These are phyloP conservation scores for Hirtodrosophila cameraria DNA, from an alignment of 2,888 invertebrate species.

Conservation along the genomic window DNA sequence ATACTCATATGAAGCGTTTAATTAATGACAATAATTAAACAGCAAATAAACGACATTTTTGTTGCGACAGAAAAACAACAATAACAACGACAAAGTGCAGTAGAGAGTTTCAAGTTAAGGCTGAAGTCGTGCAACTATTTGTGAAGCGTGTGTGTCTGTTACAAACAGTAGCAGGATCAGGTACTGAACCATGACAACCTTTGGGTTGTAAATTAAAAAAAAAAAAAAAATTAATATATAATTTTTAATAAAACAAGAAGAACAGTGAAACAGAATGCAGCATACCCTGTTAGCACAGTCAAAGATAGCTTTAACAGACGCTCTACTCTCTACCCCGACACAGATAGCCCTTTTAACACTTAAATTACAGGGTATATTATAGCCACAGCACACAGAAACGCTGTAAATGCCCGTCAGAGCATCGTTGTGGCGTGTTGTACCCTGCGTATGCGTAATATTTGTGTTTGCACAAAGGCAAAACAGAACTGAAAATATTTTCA, in stretches of 20 bases:
- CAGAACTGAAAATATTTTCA: conserved; percentile 37
- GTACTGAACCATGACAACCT: conserved; percentile 19
- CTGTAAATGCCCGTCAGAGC: neutral
- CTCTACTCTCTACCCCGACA: too few relatives aligned
- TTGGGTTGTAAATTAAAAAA: conserved; percentile 40
- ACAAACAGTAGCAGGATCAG: conserved; percentile 2
- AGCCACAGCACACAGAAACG: neutral
- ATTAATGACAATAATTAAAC: conserved; percentile 59
- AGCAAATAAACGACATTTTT: conserved; percentile 40
- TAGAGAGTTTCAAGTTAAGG: conserved; percentile 6
- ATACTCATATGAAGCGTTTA: conserved; percentile 42
- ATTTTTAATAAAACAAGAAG: conserved; percentile 37
- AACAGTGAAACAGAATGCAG: neutral
- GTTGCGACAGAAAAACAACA: conserved; percentile 12
- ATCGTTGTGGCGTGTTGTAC: neutral
- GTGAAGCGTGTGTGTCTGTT: conserved; percentile 2
- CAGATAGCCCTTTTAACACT: too few relatives aligned
- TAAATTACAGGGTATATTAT: conserved; percentile 33
- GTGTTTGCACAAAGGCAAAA: conserved; percentile 20
- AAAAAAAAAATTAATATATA: conserved; percentile 16
- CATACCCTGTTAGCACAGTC: conserved; percentile 17
- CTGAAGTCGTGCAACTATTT: conserved; percentile 9
- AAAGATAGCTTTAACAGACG: too few relatives aligned
- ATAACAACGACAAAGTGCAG: too few relatives aligned
- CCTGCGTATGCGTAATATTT: conserved; percentile 57